Conservation (phyloP, 2,113 vertebrate species). For the Brachyistius frenatus region DNA sequence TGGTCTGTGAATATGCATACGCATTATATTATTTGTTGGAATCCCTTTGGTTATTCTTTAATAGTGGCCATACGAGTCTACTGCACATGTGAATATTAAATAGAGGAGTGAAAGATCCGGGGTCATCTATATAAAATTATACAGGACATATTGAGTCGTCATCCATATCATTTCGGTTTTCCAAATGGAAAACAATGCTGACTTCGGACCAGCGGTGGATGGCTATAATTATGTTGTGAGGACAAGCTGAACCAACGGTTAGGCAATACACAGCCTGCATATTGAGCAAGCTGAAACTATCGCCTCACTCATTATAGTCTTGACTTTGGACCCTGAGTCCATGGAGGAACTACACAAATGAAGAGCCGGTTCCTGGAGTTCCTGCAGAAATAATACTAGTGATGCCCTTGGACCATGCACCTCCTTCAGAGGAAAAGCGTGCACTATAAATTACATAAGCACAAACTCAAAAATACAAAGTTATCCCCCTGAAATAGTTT, state of each 20-base stretch:
- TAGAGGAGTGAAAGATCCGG: not conserved
- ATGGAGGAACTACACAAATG: constrained; percentile 45
- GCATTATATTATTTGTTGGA: not conserved
- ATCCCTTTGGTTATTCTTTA: constrained; percentile 15
- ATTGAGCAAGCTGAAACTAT: constrained; percentile 37
- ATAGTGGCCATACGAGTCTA: constrained; percentile 10
- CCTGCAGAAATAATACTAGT: constrained; percentile 31
- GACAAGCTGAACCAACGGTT: constrained; percentile 36
- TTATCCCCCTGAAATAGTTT: constrained; percentile 2
- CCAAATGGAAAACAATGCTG: constrained; percentile 18
- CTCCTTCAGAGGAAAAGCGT: constrained; percentile 16
- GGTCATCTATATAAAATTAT: constrained; percentile 3
- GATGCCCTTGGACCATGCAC: constrained; percentile 41
- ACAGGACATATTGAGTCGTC: constrained; percentile 21
- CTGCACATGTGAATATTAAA: constrained; percentile 25
- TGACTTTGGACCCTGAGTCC: constrained; percentile 66
- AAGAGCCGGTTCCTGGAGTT: constrained; percentile 27
- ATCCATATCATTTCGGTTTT: not conserved
- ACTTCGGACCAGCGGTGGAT: constrained; percentile 7
- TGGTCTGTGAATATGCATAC: constrained; percentile 13
- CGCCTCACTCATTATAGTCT: constrained; percentile 43
- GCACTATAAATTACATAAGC: constrained; percentile 15
- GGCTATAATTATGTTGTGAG: constrained; percentile 44
- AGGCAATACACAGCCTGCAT: constrained; percentile 28
- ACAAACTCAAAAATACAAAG: constrained; percentile 4